These are phyloP conservation scores for Harpagifer antarcticus DNA, from an alignment of 2,797 vertebrate species.

Conservation along the genomic window DNA sequence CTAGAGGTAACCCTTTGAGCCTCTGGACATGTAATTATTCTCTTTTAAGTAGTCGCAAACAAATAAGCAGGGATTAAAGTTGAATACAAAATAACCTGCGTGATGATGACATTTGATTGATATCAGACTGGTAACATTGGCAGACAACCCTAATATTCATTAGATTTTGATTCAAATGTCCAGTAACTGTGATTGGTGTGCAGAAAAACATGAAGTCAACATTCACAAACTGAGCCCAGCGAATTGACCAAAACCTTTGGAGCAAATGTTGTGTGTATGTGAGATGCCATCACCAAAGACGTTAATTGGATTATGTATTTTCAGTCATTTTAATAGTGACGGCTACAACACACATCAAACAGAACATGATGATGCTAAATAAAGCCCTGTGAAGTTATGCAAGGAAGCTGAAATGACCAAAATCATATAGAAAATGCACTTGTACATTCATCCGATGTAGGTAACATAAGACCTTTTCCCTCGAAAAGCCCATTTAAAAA, in stretches of 20 bases:
- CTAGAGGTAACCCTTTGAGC: background rate
- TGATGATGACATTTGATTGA: constrained; percentile 3
- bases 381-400: too few species aligned
- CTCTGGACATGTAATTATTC: constrained; percentile 12
- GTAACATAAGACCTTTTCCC: background rate
- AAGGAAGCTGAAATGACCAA: too few species aligned
- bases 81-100: background rate
- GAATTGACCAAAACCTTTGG: background rate
- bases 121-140: background rate
- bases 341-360: too few species aligned
- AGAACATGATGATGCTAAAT: background rate
- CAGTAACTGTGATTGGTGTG: background rate
- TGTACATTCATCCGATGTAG: background rate
- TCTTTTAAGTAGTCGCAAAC: constrained; percentile 31
- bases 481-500: constrained; percentile 17
- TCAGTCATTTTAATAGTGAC: background rate
- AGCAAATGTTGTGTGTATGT: background rate
- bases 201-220: background rate
- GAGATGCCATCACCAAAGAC: background rate
- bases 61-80: constrained; percentile 26
- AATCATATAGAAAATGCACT: background rate
- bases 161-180: background rate
- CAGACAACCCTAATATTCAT: background rate
- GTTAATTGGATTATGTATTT: background rate
- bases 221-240: background rate